Base-by-base conservation (phyloP, 2,797 vertebrate genomes). In the Bryconaethiops microstoma region DNA sequence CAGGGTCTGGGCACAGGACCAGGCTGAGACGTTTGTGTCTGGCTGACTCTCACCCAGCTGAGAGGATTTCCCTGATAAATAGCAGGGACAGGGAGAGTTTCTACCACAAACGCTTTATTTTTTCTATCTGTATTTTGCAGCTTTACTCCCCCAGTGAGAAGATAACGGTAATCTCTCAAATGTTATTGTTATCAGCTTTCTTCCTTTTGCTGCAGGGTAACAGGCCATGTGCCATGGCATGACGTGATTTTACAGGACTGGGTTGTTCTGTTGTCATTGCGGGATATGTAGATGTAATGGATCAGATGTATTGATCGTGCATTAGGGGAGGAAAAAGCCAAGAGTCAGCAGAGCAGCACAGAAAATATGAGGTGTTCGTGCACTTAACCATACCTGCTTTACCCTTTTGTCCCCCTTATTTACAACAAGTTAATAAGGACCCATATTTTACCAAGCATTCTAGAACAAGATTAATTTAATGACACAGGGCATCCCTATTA, bases 331-430 rank as follows among this genome's bases (percentile, higher is more conserved):
- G 9, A 64, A 85, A 42, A 67, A 72, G 59, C 68, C 54, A 74
- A 85, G 87, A 89, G 65, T 90, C 87, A 86, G 80, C 40, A 84
- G 39, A 45, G 48, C 48, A 73, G 55, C 29, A 65, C 48, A 64
- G 74, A 78, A 70, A 74, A 74, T 79, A 77, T 77, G 68, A 75
- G 45, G 65, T 50, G 62, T 76, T 84, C 54, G 62, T 74, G 69
- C 76, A 40, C 54, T 57, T 60, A 60, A 62, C 40, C 62, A n/a
- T 62, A 62, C 71, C 64, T 42, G 55, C 59, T 64, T 29, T 16
- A 23, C 57, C 42, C 62, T 55, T 50, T 62, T 9, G 39, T 67
- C 35, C 72, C 42, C 4, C 12, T 48, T 48, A 48, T 48, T 13
- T 50, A 25, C 75, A 50, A 48, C 19, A 72, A 71, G 67, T 29